Percentiles rank a stretch among this genome's conserved stretches.
Conservation (phyloP, 2,888 invertebrate species). For the Drosophila quinaria region DNA sequence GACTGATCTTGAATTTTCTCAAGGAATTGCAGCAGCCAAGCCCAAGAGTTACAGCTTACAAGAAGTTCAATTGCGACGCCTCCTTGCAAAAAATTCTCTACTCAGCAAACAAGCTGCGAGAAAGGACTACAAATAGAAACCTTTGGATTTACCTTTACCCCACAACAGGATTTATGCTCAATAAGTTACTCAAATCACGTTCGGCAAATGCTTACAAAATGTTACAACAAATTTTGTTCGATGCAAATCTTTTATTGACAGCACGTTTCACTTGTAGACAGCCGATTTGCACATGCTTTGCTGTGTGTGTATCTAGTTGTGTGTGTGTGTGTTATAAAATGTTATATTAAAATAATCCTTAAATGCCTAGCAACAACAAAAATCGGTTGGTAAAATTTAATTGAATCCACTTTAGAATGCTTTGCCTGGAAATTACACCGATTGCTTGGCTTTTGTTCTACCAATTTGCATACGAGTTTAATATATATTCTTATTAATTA, state of each 20-base stretch:
- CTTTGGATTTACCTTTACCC: slow-evolving; percentile 24
- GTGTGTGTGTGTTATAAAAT: slow-evolving; percentile 7
- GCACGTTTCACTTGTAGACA: slow-evolving; percentile 69
- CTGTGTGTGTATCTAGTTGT: background rate
- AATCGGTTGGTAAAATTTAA: slow-evolving; percentile 39
- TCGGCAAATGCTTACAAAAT: slow-evolving; percentile 79
- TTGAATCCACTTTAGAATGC: slow-evolving; percentile 47
- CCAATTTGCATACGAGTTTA: background rate
- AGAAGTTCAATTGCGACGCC: slow-evolving; percentile 10
- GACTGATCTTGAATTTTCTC: background rate
- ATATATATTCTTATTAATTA: background rate
- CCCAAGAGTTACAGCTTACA: background rate
- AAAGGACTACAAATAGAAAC: slow-evolving; percentile 21
- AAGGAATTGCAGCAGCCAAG: slow-evolving; percentile 6
- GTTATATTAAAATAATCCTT: slow-evolving; percentile 16
- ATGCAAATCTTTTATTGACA: slow-evolving; percentile 81
- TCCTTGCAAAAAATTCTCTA: slow-evolving; percentile 25
- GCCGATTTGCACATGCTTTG: slow-evolving; percentile 56
- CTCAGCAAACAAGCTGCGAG: slow-evolving; percentile 42
- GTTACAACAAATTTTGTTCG: slow-evolving; percentile 65
- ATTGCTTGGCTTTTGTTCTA: slow-evolving; percentile 20
- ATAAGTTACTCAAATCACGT: slow-evolving; percentile 79
- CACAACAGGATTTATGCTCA: slow-evolving; percentile 56
- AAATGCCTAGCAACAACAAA: slow-evolving; percentile 26
- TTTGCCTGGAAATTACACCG: slow-evolving; percentile 26